Percentiles rank a stretch among this genome's conserved stretches.
Conservation (phyloP, 2,888 invertebrate species). For the Cerastoderma edule region DNA sequence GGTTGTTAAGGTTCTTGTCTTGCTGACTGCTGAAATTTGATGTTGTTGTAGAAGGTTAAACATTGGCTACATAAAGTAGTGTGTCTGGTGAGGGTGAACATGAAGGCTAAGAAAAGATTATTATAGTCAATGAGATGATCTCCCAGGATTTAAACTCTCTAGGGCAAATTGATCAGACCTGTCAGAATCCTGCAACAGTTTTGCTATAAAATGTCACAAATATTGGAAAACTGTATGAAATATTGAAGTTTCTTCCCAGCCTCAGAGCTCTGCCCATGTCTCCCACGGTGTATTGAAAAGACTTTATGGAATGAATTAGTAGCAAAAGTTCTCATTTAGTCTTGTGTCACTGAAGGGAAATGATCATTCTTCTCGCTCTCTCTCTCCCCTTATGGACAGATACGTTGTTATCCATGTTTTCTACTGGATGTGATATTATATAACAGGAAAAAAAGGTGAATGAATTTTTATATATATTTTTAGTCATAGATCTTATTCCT, state of each 20-base stretch:
- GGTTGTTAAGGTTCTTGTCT: too few species aligned
- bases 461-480: background rate
- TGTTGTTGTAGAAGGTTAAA: too few species aligned
- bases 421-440: background rate
- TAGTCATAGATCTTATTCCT: too few species aligned
- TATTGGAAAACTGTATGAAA: slow-evolving; percentile 21
- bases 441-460: too few species aligned
- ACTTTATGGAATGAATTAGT: slow-evolving; percentile 18
- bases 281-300: slow-evolving; percentile 17
- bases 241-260: slow-evolving; percentile 16
- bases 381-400: too few species aligned
- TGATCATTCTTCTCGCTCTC: background rate
- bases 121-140: slow-evolving; percentile 12
- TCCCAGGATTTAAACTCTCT: slow-evolving; percentile 16
- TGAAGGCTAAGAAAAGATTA: background rate
- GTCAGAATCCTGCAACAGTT: slow-evolving; percentile 25
- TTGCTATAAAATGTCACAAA: slow-evolving; percentile 26
- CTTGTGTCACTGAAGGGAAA: slow-evolving; percentile 7
- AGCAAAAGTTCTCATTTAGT: slow-evolving; percentile 21
- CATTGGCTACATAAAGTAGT: too few species aligned
- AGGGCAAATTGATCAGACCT: slow-evolving; percentile 18
- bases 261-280: slow-evolving; percentile 1
- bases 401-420: background rate
- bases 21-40: too few species aligned
- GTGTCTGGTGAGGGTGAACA: too few species aligned